Conservation (phyloP, 2,888 invertebrate species). For the Alsophila aescularia region DNA sequence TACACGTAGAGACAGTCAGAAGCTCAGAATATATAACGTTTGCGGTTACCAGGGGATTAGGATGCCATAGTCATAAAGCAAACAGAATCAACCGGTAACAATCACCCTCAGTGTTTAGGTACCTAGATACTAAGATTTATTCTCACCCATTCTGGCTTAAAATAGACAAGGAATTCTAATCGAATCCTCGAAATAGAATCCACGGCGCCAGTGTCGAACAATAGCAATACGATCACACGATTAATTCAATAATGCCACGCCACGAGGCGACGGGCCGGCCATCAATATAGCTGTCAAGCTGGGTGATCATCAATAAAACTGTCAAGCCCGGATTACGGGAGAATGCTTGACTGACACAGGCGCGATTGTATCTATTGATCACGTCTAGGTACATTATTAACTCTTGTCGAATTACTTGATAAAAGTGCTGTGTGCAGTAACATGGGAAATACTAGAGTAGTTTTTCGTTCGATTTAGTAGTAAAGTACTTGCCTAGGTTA, state of each 20-base stretch:
- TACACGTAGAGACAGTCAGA: no score
- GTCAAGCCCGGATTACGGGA: constrained; percentile 54
- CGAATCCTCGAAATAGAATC: constrained; percentile 40
- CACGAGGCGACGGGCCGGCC: constrained; percentile 53
- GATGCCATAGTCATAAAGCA: no score
- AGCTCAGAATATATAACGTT: no score
- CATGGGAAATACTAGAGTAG: no score
- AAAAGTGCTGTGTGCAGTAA: background rate
- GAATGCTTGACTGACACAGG: constrained; percentile 17
- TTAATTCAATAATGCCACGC: constrained; percentile 56
- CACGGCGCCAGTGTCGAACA: constrained; percentile 51
- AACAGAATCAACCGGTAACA: no score
- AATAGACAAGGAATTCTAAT: constrained; percentile 19
- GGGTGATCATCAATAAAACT: constrained; percentile 62
- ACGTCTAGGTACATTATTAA: constrained; percentile 4
- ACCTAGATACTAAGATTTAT: background rate
- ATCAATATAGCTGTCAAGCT: constrained; percentile 70
- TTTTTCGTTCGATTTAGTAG: no score
- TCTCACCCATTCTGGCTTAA: background rate
- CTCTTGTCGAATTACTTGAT: constrained; percentile 10
- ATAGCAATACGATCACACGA: constrained; percentile 41
- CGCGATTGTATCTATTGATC: constrained; percentile 21
- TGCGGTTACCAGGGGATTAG: no score
- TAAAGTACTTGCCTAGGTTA: no score
- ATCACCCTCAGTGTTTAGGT: no score